phyloP scores from a whole-genome alignment of 2,113 vertebrate species.

The Odobenus rosmarus region DNA sequence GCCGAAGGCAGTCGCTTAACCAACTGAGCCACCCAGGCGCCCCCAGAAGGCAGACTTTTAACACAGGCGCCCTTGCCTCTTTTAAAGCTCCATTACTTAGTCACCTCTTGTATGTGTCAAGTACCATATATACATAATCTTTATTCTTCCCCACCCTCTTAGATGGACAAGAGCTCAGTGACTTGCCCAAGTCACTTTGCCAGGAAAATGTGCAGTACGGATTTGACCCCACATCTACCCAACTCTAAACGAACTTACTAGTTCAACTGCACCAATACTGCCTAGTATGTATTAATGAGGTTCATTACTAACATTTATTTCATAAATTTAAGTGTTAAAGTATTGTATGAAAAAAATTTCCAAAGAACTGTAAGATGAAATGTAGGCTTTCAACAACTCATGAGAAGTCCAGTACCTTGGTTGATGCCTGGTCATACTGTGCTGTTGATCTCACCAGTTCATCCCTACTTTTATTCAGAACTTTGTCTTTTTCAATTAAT shows the following conservation, averaged over 20 bases:
- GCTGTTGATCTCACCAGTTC: conserved; percentile 87
- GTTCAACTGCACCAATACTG: background rate
- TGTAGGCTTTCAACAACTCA: background rate
- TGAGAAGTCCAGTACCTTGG: conserved; percentile 86
- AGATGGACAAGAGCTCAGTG: background rate
- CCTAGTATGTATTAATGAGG: background rate
- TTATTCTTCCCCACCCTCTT: background rate
- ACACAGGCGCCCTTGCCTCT: background rate
- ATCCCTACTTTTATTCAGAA: conserved; percentile 88
- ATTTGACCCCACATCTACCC: background rate
- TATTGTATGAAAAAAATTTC: background rate
- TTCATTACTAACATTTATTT: background rate
- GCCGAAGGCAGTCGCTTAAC: too few species aligned
- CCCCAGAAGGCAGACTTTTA: background rate
- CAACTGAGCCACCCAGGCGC: too few species aligned
- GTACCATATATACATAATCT: rapidly evolving
- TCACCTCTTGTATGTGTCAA: background rate
- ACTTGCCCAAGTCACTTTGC: background rate
- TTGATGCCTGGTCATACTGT: conserved; percentile 86
- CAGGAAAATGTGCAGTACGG: background rate
- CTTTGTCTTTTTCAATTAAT: conserved; percentile 90
- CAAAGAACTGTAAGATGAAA: background rate
- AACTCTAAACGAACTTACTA: background rate
- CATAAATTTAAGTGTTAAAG: background rate
- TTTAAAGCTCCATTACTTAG: background rate